Conservation (phyloP, 2,888 invertebrate species). For the Acronicta leporina region DNA sequence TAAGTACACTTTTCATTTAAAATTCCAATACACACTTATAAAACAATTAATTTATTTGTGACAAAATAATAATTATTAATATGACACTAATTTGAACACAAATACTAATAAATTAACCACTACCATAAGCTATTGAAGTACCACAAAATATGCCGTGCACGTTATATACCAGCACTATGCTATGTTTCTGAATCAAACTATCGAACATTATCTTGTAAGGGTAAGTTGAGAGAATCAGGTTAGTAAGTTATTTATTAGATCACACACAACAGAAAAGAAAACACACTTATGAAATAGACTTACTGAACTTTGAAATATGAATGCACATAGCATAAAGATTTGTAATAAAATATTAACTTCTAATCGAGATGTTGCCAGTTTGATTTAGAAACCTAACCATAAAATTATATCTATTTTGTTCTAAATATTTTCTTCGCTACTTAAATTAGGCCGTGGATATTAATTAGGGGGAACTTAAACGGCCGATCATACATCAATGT, state of each 20-base stretch:
- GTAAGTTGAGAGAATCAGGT: not conserved
- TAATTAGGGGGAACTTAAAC: slow-evolving; percentile 59
- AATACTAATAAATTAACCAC: slow-evolving; percentile 71
- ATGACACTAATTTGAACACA: slow-evolving; percentile 89
- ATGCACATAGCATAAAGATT: too few species aligned
- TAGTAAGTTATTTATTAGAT: not conserved
- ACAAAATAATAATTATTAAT: slow-evolving; percentile 75
- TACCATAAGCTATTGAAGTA: slow-evolving; percentile 54
- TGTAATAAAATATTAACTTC: not conserved
- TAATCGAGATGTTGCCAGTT: not conserved
- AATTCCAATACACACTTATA: slow-evolving; percentile 53
- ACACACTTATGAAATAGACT: too few species aligned
- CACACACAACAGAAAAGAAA: not conserved
- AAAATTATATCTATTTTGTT: slow-evolving; percentile 51
- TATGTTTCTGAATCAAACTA: slow-evolving; percentile 47
- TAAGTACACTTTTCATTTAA: slow-evolving; percentile 60
- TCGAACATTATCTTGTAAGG: slow-evolving; percentile 15
- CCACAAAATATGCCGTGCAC: slow-evolving; percentile 55
- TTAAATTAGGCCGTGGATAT: slow-evolving; percentile 58
- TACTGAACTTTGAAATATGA: too few species aligned
- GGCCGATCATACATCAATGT: slow-evolving; percentile 67
- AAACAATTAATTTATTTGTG: slow-evolving; percentile 71
- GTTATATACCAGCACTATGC: slow-evolving; percentile 55
- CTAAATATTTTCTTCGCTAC: slow-evolving; percentile 54
- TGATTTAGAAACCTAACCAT: slow-evolving; percentile 48